Conservation (phyloP, 2,888 invertebrate species). For the Theretra japonica region DNA sequence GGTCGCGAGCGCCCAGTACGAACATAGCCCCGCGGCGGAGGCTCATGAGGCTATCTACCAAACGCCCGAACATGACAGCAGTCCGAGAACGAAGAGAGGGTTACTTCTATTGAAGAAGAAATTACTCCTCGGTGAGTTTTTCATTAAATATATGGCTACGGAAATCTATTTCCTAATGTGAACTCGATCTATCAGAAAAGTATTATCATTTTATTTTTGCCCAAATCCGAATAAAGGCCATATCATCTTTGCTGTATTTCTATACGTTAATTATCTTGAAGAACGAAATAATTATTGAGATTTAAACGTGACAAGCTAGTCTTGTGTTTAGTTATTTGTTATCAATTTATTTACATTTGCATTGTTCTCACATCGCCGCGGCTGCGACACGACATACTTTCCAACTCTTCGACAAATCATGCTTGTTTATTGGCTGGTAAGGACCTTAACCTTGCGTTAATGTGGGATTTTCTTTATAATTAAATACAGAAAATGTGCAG, state of each 20-base stretch:
- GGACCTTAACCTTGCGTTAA: not conserved
- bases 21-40: conserved; percentile 52
- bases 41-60: conserved; percentile 58
- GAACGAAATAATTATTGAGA: not conserved
- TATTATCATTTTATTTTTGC: no score
- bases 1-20: conserved; percentile 57
- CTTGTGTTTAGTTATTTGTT: conserved; percentile 14
- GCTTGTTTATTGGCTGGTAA: not conserved
- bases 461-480: not conserved
- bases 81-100: conserved; percentile 73
- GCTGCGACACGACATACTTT: conserved; percentile 8
- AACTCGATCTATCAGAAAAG: no score
- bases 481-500: not conserved
- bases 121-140: conserved; percentile 69
- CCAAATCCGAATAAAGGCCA: no score
- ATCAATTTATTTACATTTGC: not conserved
- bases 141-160: not conserved
- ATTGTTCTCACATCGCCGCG: conserved; percentile 20
- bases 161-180: no score
- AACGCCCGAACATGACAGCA: conserved; percentile 65
- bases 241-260: not conserved
- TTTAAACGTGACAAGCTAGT: not conserved
- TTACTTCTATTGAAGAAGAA: conserved; percentile 76
- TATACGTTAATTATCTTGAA: not conserved
- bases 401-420: not conserved